These are phyloP conservation scores for Lomographa bimaculata DNA, from an alignment of 2,888 invertebrate genomes.

Conservation along the genomic window DNA sequence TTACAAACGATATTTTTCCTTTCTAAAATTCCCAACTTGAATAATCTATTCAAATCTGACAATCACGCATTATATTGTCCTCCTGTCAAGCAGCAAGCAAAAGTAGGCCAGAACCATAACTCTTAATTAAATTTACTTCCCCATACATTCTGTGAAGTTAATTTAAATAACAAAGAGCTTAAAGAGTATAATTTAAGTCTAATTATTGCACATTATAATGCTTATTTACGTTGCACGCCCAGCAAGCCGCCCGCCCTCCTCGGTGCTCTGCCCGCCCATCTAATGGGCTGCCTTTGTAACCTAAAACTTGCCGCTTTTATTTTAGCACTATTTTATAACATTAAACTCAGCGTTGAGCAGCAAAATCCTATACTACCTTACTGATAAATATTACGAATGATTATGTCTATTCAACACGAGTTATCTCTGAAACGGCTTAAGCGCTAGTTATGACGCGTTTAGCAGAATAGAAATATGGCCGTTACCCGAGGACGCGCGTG, in stretches of 20 bases:
- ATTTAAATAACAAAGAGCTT: slow-evolving; percentile 26
- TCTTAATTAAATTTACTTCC: slow-evolving; percentile 17
- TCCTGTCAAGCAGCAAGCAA: slow-evolving; percentile 6
- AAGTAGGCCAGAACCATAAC: slow-evolving; percentile 18
- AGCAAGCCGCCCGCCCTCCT: slow-evolving; percentile 36
- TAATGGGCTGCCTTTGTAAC: slow-evolving; percentile 52
- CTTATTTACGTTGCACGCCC: slow-evolving; percentile 28
- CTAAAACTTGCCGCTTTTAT: slow-evolving; percentile 40
- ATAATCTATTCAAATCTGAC: too few species aligned
- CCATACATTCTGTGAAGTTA: slow-evolving; percentile 13
- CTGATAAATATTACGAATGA: too few species aligned
- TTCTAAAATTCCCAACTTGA: too few species aligned
- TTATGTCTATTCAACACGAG: too few species aligned
- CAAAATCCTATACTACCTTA: too few species aligned
- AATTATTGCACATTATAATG: slow-evolving; percentile 25
- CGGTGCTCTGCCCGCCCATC: slow-evolving; percentile 41
- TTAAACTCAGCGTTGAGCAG: too few species aligned
- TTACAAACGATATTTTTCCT: too few species aligned
- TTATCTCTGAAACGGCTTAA: too few species aligned
- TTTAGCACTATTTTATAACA: slow-evolving; percentile 17
- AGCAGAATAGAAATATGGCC: too few species aligned
- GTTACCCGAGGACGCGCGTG: too few species aligned
- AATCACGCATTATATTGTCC: too few species aligned
- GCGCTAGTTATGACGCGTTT: too few species aligned
- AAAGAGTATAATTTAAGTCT: slow-evolving; percentile 22